These are phyloP conservation scores for Perca flavescens DNA, from an alignment of 2,113 vertebrate species.

Conservation along the genomic window DNA sequence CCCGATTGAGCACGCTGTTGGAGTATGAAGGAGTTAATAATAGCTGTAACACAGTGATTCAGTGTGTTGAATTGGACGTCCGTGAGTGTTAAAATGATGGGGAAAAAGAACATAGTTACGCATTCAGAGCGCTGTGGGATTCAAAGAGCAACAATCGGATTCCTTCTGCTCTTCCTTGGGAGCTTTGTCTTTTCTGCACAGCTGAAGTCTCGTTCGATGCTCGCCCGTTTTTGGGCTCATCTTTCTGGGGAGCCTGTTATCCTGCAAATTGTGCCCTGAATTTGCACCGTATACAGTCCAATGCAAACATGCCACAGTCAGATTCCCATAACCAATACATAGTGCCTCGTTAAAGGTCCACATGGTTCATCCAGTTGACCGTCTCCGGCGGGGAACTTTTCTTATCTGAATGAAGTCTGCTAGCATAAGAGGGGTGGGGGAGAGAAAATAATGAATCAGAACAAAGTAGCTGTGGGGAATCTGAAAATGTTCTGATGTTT, in stretches of 20 bases:
- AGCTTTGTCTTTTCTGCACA: background rate
- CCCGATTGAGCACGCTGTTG: background rate
- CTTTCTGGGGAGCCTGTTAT: conserved; percentile 28
- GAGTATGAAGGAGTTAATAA: background rate
- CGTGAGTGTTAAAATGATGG: background rate
- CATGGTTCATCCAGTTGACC: conserved; percentile 11
- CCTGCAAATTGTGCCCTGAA: background rate
- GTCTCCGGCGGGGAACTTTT: background rate
- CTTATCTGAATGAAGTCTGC: conserved; percentile 11
- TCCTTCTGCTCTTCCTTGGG: background rate
- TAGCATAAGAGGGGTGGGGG: background rate
- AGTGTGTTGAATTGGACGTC: background rate
- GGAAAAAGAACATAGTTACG: background rate
- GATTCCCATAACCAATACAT: conserved; percentile 22
- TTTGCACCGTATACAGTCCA: background rate
- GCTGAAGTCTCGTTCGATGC: background rate
- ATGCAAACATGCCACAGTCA: conserved; percentile 6
- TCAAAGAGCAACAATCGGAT: background rate
- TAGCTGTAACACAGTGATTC: background rate
- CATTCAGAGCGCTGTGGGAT: background rate
- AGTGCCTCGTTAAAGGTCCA: conserved; percentile 55
- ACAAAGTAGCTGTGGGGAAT: conserved; percentile 24
- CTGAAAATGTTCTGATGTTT: conserved; percentile 29
- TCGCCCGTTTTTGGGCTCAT: background rate
- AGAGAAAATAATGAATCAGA: conserved; percentile 43